A percentile compares a stretch with the other conserved stretches of the same genome.
These are phyloP conservation scores for Priocnemis perturbator DNA, from an alignment of 2,888 invertebrate species.

Conservation along the genomic window DNA sequence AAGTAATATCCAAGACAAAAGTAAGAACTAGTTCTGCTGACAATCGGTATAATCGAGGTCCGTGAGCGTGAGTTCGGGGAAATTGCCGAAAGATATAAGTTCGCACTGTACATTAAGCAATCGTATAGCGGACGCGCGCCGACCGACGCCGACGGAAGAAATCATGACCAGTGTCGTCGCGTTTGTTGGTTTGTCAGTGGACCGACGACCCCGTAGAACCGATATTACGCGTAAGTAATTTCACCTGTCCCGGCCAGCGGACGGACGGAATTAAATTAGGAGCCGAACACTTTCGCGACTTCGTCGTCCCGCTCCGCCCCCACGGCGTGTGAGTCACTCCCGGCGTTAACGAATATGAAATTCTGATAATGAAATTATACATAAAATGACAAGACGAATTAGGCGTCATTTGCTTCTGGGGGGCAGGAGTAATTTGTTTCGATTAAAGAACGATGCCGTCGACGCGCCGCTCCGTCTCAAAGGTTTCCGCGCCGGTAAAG, in stretches of 20 bases:
- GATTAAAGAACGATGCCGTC: conserved; percentile 14
- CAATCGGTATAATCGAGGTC: no score
- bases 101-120: not conserved
- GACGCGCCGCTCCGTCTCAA: not conserved
- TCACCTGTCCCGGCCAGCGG: conserved; percentile 25
- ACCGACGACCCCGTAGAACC: not conserved
- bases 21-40: no score
- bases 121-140: not conserved
- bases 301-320: conserved; percentile 23
- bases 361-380: conserved; percentile 24
- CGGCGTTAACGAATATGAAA: conserved; percentile 14
- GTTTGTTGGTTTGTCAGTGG: no score
- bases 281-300: conserved; percentile 30
- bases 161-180: no score
- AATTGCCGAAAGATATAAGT: no score
- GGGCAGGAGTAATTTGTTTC: conserved; percentile 26
- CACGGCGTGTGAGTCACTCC: not conserved
- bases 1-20: no score
- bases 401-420: conserved; percentile 22
- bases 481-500: not conserved
- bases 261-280: conserved; percentile 47
- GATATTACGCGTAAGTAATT: conserved; percentile 37
- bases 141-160: conserved; percentile 20
- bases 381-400: conserved; percentile 34
- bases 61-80: no score